phyloP scores from a whole-genome alignment of 2,888 invertebrate species.

The Galeopsomyia nigrocyanea region DNA sequence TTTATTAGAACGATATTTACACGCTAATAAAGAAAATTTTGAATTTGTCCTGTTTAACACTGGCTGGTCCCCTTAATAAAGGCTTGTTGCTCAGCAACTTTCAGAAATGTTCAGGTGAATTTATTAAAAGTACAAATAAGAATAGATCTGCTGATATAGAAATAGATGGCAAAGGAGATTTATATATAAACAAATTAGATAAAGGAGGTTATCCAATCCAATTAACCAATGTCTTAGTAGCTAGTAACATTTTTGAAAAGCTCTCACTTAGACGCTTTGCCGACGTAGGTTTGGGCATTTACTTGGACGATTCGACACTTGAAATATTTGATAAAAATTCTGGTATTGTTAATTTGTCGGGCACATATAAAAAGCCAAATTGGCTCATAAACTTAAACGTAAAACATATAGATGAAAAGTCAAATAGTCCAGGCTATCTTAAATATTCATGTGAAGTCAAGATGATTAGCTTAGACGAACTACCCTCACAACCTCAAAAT shows the following conservation, averaged over 20 bases:
- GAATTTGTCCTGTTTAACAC: too few relatives aligned
- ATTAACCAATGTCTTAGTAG: conserved; percentile 13
- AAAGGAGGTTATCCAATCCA: neutral
- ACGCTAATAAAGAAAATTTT: too few relatives aligned
- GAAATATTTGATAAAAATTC: conserved; percentile 9
- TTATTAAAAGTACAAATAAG: conserved; percentile 20
- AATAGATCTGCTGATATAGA: conserved; percentile 6
- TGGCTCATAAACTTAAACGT: conserved; percentile 14
- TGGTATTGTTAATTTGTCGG: neutral
- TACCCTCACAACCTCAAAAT: conserved; percentile 32
- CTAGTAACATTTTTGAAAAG: conserved; percentile 4
- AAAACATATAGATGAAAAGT: neutral
- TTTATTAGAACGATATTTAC: too few relatives aligned
- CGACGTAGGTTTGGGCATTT: too few relatives aligned
- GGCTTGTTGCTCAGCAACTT: conserved; percentile 2
- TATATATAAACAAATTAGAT: conserved; percentile 1
- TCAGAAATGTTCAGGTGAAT: conserved; percentile 4
- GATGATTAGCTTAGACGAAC: neutral
- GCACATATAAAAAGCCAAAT: conserved; percentile 1
- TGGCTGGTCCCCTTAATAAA: too few relatives aligned
- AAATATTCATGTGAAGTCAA: conserved; percentile 4
- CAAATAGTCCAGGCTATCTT: neutral
- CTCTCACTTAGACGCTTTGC: too few relatives aligned
- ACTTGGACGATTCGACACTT: too few relatives aligned
- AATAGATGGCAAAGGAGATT: conserved; percentile 21